Base-by-base conservation (phyloP, 2,888 invertebrate genomes). In the Malachius bipustulatus region DNA sequence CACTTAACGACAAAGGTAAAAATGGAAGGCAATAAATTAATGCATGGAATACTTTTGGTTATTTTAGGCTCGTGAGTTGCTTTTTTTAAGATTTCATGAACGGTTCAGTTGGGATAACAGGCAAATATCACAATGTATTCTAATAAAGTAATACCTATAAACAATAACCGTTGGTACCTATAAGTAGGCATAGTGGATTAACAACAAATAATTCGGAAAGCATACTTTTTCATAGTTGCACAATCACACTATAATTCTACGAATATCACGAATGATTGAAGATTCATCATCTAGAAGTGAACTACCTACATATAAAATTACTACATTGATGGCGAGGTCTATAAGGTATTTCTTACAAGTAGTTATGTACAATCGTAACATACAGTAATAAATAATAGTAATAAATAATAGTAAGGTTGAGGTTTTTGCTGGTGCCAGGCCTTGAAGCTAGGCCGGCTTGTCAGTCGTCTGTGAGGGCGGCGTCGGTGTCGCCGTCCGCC, bases 331-430 rank as follows among this genome's bases (percentile, higher is more conserved):
- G 43, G 51, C 50, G 53, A 51, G 51, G 54, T 42, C 38, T 40
- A 40, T 54, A 57, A 57, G 57, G 56, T 57, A 52, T 56, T 51
- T 55, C 50, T 54, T 55, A 54, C 49, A 55, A 47, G 50, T 49
- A 55, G 54, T 49, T 59, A 59, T 60, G 48, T 59, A 59, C 59
- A 60, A 50, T 49, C 47, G 49, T 49, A 59, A 54, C 54, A 55
- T 60, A 60, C 55, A 62, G n/a, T n/a, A n/a, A 63, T 63, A 62
- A 62, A 63, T 63, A 63, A 52, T 54, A 59, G 55, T 57, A 60
- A 61, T 60, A 62, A 62, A 61, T 60, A 59, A 53, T 44, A 51
- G 47, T 49, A 50, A 47, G 42, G 45, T 46, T 43, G 40, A 41
- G 38, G 34, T 36, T 31, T 38, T 6, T n/a, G 32, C 34, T 34